Evolutionary conservation across 2,888 invertebrate species (phyloP), one percentile per base, ranked within the genome.

Genomic region (Dione juno): DNA sequence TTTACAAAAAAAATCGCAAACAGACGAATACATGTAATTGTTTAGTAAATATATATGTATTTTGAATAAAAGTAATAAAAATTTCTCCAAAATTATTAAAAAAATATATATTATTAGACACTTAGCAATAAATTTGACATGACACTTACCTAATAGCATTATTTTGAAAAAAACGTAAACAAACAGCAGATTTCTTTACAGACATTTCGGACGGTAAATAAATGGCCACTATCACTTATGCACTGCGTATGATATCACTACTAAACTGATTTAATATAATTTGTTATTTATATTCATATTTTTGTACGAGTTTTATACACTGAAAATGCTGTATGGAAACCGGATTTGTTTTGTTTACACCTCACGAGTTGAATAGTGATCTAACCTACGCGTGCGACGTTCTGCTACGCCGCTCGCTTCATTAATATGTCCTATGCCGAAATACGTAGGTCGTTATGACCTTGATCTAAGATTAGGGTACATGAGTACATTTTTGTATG

Each of bases 121-220:
- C 9, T 16, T 16, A 11, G 7, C 21, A 7, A 61, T 21, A 37
- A 61, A 1, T 41, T 40, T 14, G n/a, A 58, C 13, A n/a, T 41
- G 8, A 14, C 10, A 50, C 64, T 40, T 40, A 64, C 64, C 64
- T 64, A 6, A 52, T n/a, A 64, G 35, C 9, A 50, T 50, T 52
- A 52, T 37, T 50, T 52, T 21, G 35, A 6, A 64, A 40, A 0
- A 50, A 37, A 40, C 50, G 52, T 19, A 50, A 35, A 14, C 3
- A 21, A 19, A 37, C 6, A 6, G 5, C 13, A n/a, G 19, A 19
- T 16, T 16, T 50, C 37, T 40, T 64, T 14, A 64, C 3, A 37
- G 13, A 19, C 64, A 64, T 64, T 64, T 50, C 19, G 9, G 3
- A 19, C 14, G 1, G 14, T 9, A 52, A 16, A 10, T 6, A 1